Evolutionary conservation across 2,888 invertebrate genomes (phyloP).

Genomic region (Drymonia ruficornis): DNA sequence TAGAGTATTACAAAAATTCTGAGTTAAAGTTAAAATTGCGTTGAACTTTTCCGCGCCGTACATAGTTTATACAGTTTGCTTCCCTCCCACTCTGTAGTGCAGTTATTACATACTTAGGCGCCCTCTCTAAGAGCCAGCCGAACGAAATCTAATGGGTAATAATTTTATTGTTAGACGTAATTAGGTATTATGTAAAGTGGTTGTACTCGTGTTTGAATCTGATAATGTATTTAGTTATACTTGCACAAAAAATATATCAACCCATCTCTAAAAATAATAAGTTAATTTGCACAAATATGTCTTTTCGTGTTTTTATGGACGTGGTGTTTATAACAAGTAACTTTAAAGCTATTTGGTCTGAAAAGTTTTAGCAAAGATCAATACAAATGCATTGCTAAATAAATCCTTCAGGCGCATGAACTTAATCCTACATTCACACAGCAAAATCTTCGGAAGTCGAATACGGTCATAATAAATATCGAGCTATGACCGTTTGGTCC

Average conservation of each 20-base stretch:
- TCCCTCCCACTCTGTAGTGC: slow-evolving; percentile 38
- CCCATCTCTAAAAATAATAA: too few species aligned
- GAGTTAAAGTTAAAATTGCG: slow-evolving; percentile 43
- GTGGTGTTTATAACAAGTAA: too few species aligned
- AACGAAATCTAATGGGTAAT: slow-evolving; percentile 29
- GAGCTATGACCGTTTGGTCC: too few species aligned
- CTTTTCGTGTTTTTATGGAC: too few species aligned
- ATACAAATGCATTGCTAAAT: neutral
- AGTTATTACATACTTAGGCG: slow-evolving; percentile 55
- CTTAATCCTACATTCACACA: too few species aligned
- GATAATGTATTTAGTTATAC: neutral
- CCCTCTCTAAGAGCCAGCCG: slow-evolving; percentile 27
- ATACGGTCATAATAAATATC: too few species aligned
- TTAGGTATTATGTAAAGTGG: slow-evolving; percentile 5
- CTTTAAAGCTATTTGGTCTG: too few species aligned
- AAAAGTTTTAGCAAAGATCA: neutral
- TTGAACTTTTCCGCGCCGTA: slow-evolving; percentile 38
- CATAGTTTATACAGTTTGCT: slow-evolving; percentile 48
- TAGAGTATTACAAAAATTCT: slow-evolving; percentile 28
- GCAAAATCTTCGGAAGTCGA: too few species aligned
- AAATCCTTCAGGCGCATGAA: neutral
- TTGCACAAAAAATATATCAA: too few species aligned
- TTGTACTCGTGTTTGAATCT: too few species aligned
- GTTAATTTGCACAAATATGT: too few species aligned
- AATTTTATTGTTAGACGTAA: slow-evolving; percentile 21